Evolutionary conservation across 2,888 invertebrate species (phyloP).

Genomic region (Eupithecia abbreviata): DNA sequence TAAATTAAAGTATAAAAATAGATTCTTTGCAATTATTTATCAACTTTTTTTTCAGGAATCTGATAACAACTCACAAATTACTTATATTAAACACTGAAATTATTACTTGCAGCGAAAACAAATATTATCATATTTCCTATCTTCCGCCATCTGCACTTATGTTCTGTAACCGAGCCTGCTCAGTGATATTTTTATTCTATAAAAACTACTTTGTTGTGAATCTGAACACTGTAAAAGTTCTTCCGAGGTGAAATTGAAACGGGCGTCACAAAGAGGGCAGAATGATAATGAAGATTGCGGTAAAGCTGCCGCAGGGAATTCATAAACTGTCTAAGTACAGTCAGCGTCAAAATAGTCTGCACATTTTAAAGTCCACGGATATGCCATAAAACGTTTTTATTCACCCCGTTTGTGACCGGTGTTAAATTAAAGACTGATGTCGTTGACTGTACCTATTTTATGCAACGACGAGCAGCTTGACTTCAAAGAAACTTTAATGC

Average conservation of each 20-base stretch:
- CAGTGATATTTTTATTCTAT: not conserved
- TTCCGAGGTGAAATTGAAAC: not conserved
- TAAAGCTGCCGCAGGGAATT: conserved; percentile 43
- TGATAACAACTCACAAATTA: too few relatives aligned
- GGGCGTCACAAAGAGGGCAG: conserved; percentile 40
- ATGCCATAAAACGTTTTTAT: not conserved
- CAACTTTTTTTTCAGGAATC: too few relatives aligned
- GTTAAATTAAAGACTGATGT: not conserved
- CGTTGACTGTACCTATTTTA: not conserved
- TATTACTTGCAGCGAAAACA: not conserved
- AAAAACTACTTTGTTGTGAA: not conserved
- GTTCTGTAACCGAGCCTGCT: not conserved
- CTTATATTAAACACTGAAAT: too few relatives aligned
- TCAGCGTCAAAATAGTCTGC: not conserved
- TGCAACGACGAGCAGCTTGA: not conserved
- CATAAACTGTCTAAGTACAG: conserved; percentile 31
- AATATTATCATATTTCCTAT: not conserved
- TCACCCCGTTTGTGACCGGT: not conserved
- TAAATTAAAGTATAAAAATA: too few relatives aligned
- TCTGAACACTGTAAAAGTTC: not conserved
- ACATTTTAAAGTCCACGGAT: not conserved
- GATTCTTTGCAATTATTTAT: too few relatives aligned
- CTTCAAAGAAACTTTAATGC: not conserved
- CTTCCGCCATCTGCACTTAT: not conserved
- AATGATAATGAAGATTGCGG: conserved; percentile 55